Evolutionary conservation across 2,888 invertebrate species (phyloP), one percentile per base, ranked within the genome.

Genomic region (Priocnemis perturbator): DNA sequence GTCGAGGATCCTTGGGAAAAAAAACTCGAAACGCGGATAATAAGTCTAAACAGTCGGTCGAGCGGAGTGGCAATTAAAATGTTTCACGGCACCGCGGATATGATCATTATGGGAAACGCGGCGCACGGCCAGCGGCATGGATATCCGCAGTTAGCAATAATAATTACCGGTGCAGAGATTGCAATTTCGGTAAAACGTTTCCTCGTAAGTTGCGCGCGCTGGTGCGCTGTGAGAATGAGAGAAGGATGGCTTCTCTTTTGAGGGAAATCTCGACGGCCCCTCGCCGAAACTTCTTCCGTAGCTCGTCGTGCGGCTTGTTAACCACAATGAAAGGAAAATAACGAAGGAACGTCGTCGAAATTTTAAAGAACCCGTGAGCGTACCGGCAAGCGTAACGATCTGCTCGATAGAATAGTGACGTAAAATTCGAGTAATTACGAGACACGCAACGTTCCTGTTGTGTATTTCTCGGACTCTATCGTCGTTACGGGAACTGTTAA

Each of bases 201-300:
- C 61, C 62, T 53, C 47, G 66, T 56, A 56, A 67, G 37, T 67
- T 60, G 56, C 56, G 48, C 56, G 37, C 37, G 14, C 11, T 37
- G 3, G 26, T 26, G 11, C 14, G 7, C 11, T 9, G 37, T 37
- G 23, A n/a, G 23, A n/a, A 7, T 11, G 15, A 26, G 23, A 23
- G 56, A 23, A 30, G 55, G 19, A 30, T 26, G 37, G 37, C 4
- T 37, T 67, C 20, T 23, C 37, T 47, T 19, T 19, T 50, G 17
- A 19, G 50, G 50, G 50, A 50, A 50, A 19, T n/a, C 19, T 50
- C 19, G 9, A n/a, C 57, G 20, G 19, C 58, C 44, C 44, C 21
- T 58, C 45, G 45, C 44, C 20, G 44, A 58, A 57, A 44, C n/a
- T 17, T 20, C n/a, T 17, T 20, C 58, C 48, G 23, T 9, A 11